phyloP scores from a whole-genome alignment of 92 coral and sea anemone species.

The Virgularia gustaviana region DNA sequence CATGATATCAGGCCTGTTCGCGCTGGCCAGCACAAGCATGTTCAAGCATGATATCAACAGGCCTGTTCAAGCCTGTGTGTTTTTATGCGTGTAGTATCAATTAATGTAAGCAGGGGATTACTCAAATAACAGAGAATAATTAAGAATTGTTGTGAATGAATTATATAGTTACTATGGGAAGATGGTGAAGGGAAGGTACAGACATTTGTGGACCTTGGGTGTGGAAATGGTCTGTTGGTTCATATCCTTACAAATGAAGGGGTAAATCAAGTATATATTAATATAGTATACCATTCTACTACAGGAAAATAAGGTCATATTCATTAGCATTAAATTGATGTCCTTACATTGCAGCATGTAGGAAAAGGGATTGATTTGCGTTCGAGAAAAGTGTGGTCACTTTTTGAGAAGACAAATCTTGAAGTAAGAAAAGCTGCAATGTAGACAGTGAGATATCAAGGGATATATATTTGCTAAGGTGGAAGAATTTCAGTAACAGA shows the following conservation, averaged over 20 bases:
- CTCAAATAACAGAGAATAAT: not conserved
- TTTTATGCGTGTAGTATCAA: no score
- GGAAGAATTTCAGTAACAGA: no score
- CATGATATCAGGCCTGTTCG: no score
- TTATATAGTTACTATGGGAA: slow-evolving; percentile 71
- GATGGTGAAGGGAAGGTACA: slow-evolving; percentile 53
- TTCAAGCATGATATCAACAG: no score
- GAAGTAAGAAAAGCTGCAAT: no score
- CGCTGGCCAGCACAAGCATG: no score
- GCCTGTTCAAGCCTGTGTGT: no score
- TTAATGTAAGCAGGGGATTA: not conserved
- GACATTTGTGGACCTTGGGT: slow-evolving; percentile 88
- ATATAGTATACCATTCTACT: no score
- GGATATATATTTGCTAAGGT: no score
- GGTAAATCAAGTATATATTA: slow-evolving; percentile 42
- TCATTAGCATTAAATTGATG: no score
- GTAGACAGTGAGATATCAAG: no score
- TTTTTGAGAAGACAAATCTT: slow-evolving; percentile 61
- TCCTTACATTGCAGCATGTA: slow-evolving; percentile 73
- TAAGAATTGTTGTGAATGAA: not conserved
- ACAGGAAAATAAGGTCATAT: not conserved
- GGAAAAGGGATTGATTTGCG: slow-evolving; percentile 92
- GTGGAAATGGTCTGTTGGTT: slow-evolving; percentile 96
- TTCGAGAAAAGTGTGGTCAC: slow-evolving; percentile 82
- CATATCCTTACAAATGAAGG: slow-evolving; percentile 80